Evolutionary conservation across 2,797 vertebrate genomes (phyloP), one percentile per base, ranked within the genome.

Genomic region (Amblyopsis hoosieri): DNA sequence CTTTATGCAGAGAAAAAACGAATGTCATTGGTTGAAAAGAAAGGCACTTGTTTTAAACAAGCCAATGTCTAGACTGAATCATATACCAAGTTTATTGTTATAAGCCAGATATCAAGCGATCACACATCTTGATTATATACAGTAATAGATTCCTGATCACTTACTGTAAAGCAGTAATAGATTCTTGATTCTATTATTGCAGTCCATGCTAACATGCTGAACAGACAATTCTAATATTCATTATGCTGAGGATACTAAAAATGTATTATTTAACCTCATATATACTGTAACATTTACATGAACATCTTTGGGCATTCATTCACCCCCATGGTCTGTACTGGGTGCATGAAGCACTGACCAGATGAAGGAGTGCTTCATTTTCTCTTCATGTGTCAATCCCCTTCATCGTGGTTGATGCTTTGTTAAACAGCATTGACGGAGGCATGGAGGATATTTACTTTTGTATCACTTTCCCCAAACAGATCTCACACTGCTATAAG

Each of bases 341-440:
- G 67, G 46, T 62, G 79, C 54, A 72, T 17, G 54, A 71, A 66
- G 72, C 55, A 19, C 66, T 69, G 75, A 66, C 78, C 78, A 57
- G 56, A 60, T 64, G 64, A 67, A 71, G 74, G 72, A 57, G 60
- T 85, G 71, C 69, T 77, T 87, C 84, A 66, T 77, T 71, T 74
- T 74, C 74, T 69, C 88, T 89, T 94, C 90, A 90, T 85, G 85
- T 78, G 79, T 86, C 88, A 83, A 89, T 89, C 73, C 85, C 15
- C 76, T 81, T 61, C 71, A 66, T 78, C 51, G 49, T 47, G 64
- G 75, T 78, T 55, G 4, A 76, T 83, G 80, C 67, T 78, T 85
- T 82, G 62, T 17, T 14, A 15, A 14, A 52, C 65, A 71, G 63
- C 60, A 55, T 59, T 49, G 49, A 69, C 23, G 29, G 64, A 73